Evolutionary conservation across 2,797 vertebrate genomes (phyloP), one percentile per base, ranked within the genome.

Genomic region (Brachymystax lenok): DNA sequence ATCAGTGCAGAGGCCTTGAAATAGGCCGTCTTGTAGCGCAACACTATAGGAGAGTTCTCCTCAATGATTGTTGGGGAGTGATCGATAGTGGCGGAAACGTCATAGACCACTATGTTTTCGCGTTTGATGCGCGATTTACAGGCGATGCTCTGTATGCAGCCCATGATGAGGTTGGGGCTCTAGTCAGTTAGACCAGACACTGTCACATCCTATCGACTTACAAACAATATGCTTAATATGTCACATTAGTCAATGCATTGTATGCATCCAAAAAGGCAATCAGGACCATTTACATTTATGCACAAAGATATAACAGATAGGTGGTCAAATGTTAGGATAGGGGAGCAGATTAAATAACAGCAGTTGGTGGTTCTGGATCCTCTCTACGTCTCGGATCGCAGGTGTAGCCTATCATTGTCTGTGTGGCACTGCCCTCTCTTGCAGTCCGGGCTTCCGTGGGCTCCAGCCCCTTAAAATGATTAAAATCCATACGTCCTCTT

Each of bases 1-100:
- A 99, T 95, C 77, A 96, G 94, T 73, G 97, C 97, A 27, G 97
- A 97, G 70, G 97, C 97, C 92, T 97, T 98, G 92, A 99, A 99
- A 88, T 98, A 99, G 74, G 98, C 97, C 77, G 98, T 99, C 92
- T 96, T 98, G 94, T 99, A 99, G 8, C 97, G 96, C 79, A 99
- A 94, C 88, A 98, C 98, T 90, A 99, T 98, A 68, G 97, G 97
- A 78, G 98, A 99, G 92, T 95, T 98, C 92, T 98, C 97, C 89
- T 99, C 97, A 40, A 99, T 98, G 89, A 96, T 91, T 40, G 98
- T 99, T 75, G 96, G 96, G 86, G 95, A 94, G 84, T 96, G 96
- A 92, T 99, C 98, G 82, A 99, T 99, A 84, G 96, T 96, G 88
- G 98, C 97, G 74, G 95, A 96, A 88, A 99, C 95, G 87, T 99